Base-by-base conservation (phyloP, 2,888 invertebrate genomes). In the Plebejus melissa region DNA sequence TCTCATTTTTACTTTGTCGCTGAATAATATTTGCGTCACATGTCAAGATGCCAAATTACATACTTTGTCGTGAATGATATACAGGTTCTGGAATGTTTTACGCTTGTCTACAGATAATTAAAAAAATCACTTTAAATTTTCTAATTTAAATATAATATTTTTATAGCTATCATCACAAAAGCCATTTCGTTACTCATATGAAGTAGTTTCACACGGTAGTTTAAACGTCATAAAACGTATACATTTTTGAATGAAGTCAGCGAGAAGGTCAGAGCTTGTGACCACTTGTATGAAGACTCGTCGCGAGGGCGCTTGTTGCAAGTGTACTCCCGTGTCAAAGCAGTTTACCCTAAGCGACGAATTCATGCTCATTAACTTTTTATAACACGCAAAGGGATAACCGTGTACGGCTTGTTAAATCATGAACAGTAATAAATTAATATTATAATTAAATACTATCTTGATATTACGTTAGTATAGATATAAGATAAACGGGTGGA, bases 271-370 rank as follows among this genome's bases (percentile, higher is more conserved):
- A 65, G n/a, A 22, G 71, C 46, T 71, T 46, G 71, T 71, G 71
- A 71, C 46, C 71, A 71, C 41, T 71, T 46, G 71, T 41, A 28
- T 71, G 71, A 46, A 71, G 71, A 46, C 22, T 22, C 41, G 41
- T 41, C 28, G 71, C 22, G 46, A 71, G 71, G 22, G 71, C 71
- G 71, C 71, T 71, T 71, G 41, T 71, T n/a, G 71, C 46, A 46
- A 71, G 71, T 41, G 46, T 28, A 46, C 41, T 41, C 71, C 46
- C 22, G 71, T 41, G 28, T 41, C 71, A 71, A 71, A 71, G 71
- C 46, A 46, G 71, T 46, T 71, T 65, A 65, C 32, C 65, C 65
- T 65, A 65, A 65, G 65, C 65, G 65, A 65, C 32, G 32, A 65
- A 65, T 65, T 65, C 65, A 65, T 28, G 65, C 65, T 65, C 65